These are phyloP conservation scores for Pollenia griseotomentosa DNA, from an alignment of 2,888 invertebrate species.

Conservation along the genomic window DNA sequence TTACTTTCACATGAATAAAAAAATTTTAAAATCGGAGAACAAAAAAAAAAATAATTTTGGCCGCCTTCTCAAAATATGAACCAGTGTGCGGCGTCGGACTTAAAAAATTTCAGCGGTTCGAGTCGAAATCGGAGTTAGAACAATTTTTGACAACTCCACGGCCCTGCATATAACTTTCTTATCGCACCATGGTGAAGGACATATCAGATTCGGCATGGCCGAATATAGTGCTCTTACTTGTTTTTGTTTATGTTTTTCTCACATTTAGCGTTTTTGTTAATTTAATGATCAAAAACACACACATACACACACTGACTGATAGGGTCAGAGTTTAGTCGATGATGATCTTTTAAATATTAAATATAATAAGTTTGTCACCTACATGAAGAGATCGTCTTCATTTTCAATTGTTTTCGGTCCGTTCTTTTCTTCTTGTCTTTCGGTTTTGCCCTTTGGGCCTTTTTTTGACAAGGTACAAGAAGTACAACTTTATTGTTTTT, in stretches of 20 bases:
- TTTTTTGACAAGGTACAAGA: conserved; percentile 33
- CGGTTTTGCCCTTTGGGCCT: conserved; percentile 32
- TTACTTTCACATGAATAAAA: too few relatives aligned
- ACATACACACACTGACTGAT: conserved; percentile 38
- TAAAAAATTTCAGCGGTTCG: too few relatives aligned
- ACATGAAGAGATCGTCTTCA: conserved; percentile 75
- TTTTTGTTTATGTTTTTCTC: conserved; percentile 68
- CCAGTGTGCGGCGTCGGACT: too few relatives aligned
- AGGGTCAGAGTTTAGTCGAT: conserved; percentile 60
- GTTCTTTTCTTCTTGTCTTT: conserved; percentile 29
- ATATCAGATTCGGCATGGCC: too few relatives aligned
- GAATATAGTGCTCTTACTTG: too few relatives aligned
- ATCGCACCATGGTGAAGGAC: too few relatives aligned
- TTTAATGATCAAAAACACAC: conserved; percentile 76
- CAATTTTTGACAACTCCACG: too few relatives aligned
- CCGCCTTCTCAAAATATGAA: too few relatives aligned
- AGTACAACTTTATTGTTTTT: conserved; percentile 53
- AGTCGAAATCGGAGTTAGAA: too few relatives aligned
- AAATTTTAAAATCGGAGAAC: too few relatives aligned
- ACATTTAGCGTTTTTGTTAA: conserved; percentile 73
- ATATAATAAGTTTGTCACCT: conserved; percentile 82
- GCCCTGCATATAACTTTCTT: too few relatives aligned
- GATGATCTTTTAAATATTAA: conserved; percentile 62
- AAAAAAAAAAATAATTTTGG: too few relatives aligned
- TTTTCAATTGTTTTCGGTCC: conserved; percentile 46